Percentiles rank a stretch among this genome's conserved stretches.
phyloP scores from a whole-genome alignment of 1,140 invertebrate genomes.

The Leptinotarsa defecta region DNA sequence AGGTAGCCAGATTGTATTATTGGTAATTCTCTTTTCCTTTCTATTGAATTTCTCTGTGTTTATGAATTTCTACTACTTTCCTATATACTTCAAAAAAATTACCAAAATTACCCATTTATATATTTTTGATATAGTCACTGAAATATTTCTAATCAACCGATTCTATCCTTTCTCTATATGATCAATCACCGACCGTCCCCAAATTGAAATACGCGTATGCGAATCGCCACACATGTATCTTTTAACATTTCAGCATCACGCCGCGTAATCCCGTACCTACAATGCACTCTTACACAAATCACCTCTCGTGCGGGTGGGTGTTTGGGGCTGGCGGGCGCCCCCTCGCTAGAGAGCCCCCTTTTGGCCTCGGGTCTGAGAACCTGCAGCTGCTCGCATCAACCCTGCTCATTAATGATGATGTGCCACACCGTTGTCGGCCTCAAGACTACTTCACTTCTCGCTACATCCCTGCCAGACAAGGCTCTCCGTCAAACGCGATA shows the following conservation, averaged over 20 bases:
- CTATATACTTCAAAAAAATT: too few relatives aligned
- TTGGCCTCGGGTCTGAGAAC: conserved; percentile 9
- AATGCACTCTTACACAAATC: conserved; percentile 11
- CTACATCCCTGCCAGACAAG: conserved; percentile 19
- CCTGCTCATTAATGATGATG: conserved; percentile 26
- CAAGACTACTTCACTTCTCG: conserved; percentile 27
- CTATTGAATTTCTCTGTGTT: too few relatives aligned
- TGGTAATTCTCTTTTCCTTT: too few relatives aligned
- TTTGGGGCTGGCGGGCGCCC: neutral
- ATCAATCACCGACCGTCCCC: too few relatives aligned
- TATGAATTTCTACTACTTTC: too few relatives aligned
- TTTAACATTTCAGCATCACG: conserved; percentile 4
- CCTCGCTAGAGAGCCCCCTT: neutral
- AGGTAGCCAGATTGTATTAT: too few relatives aligned
- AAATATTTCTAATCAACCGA: too few relatives aligned
- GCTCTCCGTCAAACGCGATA: conserved; percentile 25
- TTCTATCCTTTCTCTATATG: too few relatives aligned
- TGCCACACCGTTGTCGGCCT: conserved; percentile 22
- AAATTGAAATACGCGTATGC: too few relatives aligned
- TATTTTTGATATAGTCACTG: too few relatives aligned
- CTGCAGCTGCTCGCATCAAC: conserved; percentile 22
- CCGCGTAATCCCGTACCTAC: conserved; percentile 5
- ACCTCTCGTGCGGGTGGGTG: conserved; percentile 14
- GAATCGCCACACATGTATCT: conserved; percentile 2
- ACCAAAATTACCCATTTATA: too few relatives aligned